phyloP scores from a whole-genome alignment of 30 jellyfish, hydroid and myxozoan species.

The Haliclystus octoradiatus region DNA sequence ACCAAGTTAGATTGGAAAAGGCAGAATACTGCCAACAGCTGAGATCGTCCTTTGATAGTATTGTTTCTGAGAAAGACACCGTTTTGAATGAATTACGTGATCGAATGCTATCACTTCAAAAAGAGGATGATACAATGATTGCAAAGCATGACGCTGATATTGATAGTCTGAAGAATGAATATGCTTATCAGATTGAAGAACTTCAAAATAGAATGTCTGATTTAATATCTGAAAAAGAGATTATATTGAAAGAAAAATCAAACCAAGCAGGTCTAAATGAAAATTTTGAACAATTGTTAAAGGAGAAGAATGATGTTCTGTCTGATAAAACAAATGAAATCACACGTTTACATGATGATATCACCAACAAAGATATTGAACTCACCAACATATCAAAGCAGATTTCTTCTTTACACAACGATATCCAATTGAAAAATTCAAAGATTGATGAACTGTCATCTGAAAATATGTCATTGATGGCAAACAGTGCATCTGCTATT shows the following conservation, averaged over 20 bases:
- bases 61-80: slow-evolving; percentile 23
- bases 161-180: slow-evolving; percentile 6
- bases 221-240: slow-evolving; percentile 17
- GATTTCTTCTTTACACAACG: not conserved
- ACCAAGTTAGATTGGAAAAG: slow-evolving; percentile 28
- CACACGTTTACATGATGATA: not conserved
- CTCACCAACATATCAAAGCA: not conserved
- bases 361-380: not conserved
- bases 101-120: slow-evolving; percentile 5
- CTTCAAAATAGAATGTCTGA: slow-evolving; percentile 12
- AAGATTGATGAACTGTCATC: not conserved
- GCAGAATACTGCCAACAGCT: slow-evolving; percentile 43
- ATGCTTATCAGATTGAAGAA: slow-evolving; percentile 10
- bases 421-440: not conserved
- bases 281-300: not conserved
- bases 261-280: not conserved
- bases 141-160: slow-evolving; percentile 17
- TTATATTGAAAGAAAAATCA: slow-evolving; percentile 12
- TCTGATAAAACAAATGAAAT: not conserved
- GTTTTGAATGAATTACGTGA: slow-evolving; percentile 7
- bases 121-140: not conserved
- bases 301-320: not conserved
- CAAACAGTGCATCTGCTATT: slow-evolving; percentile 48
- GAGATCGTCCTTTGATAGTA: slow-evolving; percentile 32
- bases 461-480: too few species aligned